Evolutionary conservation across 2,113 vertebrate species (phyloP).

Genomic region (Epinephelus cyanopodus): DNA sequence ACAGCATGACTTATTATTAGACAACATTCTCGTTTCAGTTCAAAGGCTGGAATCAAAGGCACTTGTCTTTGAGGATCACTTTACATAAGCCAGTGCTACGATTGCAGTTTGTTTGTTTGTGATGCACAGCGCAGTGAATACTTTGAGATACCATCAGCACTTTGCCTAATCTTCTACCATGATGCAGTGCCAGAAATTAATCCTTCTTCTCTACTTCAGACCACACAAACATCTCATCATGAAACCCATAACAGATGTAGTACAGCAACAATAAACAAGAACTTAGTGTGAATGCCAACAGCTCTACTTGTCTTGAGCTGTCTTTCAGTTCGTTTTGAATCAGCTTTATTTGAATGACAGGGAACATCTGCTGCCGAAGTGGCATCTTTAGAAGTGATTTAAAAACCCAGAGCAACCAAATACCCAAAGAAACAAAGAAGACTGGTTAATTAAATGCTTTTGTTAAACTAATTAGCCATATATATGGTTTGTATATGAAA

Average conservation of each 20-base stretch:
- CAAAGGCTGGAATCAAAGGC: slow-evolving; percentile 58
- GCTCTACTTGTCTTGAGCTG: slow-evolving; percentile 20
- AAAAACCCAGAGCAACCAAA: neutral
- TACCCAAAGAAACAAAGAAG: neutral
- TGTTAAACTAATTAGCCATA: neutral
- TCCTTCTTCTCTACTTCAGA: slow-evolving; percentile 31
- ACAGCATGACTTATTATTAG: slow-evolving; percentile 61
- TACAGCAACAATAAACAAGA: slow-evolving; percentile 18
- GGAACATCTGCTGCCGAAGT: slow-evolving; percentile 27
- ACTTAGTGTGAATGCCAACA: slow-evolving; percentile 31
- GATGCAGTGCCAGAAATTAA: slow-evolving; percentile 47
- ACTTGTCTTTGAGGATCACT: slow-evolving; percentile 63
- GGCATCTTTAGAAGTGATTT: neutral
- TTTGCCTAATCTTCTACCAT: slow-evolving; percentile 54
- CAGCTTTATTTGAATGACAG: slow-evolving; percentile 25
- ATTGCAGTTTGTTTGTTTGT: slow-evolving; percentile 42
- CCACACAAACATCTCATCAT: slow-evolving; percentile 26
- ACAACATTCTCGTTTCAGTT: slow-evolving; percentile 52
- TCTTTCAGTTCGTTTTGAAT: slow-evolving; percentile 26
- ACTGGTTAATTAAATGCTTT: neutral
- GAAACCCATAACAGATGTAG: slow-evolving; percentile 29
- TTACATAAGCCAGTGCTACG: slow-evolving; percentile 50
- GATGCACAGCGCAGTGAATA: slow-evolving; percentile 1
- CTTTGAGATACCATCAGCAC: slow-evolving; percentile 54
- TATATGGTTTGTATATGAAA: neutral